phyloP scores from a whole-genome alignment of 2,888 invertebrate genomes.

The Pterostichus niger region DNA sequence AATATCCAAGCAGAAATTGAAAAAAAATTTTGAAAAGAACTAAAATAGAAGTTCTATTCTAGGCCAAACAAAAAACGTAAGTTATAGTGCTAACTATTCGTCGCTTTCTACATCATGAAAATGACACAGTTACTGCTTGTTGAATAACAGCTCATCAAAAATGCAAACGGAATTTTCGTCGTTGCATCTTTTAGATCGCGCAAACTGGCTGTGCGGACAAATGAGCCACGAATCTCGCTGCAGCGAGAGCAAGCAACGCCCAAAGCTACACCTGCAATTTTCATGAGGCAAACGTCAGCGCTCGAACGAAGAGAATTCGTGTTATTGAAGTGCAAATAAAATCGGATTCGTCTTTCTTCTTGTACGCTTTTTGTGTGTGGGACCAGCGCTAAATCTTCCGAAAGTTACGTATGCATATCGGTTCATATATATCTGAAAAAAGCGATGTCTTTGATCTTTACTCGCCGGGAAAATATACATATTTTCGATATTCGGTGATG shows the following conservation, averaged over 20 bases:
- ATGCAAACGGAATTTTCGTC: slow-evolving; percentile 51
- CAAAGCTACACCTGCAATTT: slow-evolving; percentile 56
- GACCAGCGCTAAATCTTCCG: slow-evolving; percentile 48
- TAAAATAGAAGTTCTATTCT: too few relatives aligned
- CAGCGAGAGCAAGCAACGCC: slow-evolving; percentile 63
- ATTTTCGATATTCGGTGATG: slow-evolving; percentile 65
- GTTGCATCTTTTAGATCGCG: slow-evolving; percentile 57
- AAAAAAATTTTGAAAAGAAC: too few relatives aligned
- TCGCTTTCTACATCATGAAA: slow-evolving; percentile 17
- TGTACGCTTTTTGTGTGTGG: slow-evolving; percentile 35
- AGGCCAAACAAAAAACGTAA: not conserved
- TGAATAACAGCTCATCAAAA: slow-evolving; percentile 60
- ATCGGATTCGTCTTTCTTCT: slow-evolving; percentile 45
- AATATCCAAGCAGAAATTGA: too few relatives aligned
- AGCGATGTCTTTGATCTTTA: slow-evolving; percentile 65
- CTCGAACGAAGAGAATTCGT: slow-evolving; percentile 22
- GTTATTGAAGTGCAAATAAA: slow-evolving; percentile 63
- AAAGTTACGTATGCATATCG: slow-evolving; percentile 62
- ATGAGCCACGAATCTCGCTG: slow-evolving; percentile 43
- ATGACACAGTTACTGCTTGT: slow-evolving; percentile 23
- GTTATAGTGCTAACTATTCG: not conserved
- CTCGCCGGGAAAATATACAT: slow-evolving; percentile 60
- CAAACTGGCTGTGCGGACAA: slow-evolving; percentile 13
- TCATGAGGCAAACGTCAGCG: slow-evolving; percentile 53
- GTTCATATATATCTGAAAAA: slow-evolving; percentile 55